These are phyloP conservation scores for Lepidurus packardi DNA, from an alignment of 1,140 invertebrate genomes.

Conservation along the genomic window DNA sequence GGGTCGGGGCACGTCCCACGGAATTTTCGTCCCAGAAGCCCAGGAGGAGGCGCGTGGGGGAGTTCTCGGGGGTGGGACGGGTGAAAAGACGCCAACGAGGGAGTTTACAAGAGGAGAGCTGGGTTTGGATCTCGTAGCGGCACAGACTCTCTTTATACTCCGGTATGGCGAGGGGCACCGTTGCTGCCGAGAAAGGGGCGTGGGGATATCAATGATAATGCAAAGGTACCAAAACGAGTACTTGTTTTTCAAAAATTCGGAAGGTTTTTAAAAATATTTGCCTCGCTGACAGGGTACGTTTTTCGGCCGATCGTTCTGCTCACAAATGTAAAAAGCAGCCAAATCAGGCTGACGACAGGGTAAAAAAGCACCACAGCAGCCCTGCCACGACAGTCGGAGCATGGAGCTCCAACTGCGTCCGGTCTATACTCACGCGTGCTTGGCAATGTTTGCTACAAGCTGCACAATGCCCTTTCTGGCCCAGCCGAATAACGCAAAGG, in stretches of 20 bases:
- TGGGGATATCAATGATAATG: background rate
- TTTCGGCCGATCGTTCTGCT: background rate
- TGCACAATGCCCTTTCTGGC: slow-evolving; percentile 6
- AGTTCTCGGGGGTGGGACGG: background rate
- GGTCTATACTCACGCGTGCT: slow-evolving; percentile 18
- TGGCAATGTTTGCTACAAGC: slow-evolving; percentile 13
- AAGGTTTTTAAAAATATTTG: background rate
- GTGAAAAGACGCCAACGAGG: background rate
- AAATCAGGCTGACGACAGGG: background rate
- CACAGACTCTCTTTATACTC: slow-evolving; percentile 10
- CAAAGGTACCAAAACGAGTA: background rate
- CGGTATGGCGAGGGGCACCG: background rate
- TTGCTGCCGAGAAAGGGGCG: background rate
- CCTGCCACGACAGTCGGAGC: slow-evolving; percentile 20
- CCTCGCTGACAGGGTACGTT: background rate
- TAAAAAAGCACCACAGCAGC: background rate
- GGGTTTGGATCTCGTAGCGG: background rate
- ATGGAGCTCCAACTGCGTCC: slow-evolving; percentile 17
- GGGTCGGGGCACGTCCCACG: background rate
- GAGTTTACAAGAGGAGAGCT: background rate
- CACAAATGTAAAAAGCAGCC: background rate
- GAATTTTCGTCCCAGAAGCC: background rate
- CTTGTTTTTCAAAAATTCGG: background rate
- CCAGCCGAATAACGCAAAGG: background rate
- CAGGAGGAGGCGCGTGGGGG: background rate